These are phyloP conservation scores for Coecobrya sp. DNA, from an alignment of 2,888 invertebrate species.

Conservation along the genomic window DNA sequence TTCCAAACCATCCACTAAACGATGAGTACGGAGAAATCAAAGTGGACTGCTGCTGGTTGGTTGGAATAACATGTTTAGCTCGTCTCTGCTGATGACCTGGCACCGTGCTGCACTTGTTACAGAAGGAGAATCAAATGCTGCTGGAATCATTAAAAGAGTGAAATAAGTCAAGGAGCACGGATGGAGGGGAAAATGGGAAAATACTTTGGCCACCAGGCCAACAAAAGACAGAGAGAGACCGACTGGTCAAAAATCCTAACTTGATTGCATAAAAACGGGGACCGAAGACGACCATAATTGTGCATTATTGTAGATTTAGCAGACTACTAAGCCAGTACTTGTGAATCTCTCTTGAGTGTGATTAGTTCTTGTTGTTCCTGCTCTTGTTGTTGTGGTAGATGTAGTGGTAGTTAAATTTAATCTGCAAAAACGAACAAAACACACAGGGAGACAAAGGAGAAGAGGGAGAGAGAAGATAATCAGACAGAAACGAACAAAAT, in stretches of 20 bases:
- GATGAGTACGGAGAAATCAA: slow-evolving; percentile 55
- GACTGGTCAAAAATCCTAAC: slow-evolving; percentile 21
- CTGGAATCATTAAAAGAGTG: slow-evolving; percentile 53
- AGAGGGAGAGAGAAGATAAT: not conserved
- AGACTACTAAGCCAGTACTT: slow-evolving; percentile 55
- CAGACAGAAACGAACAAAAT: too few species aligned
- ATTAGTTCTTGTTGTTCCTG: slow-evolving; percentile 83
- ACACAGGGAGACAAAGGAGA: slow-evolving; percentile 43
- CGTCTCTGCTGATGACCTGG: slow-evolving; percentile 38
- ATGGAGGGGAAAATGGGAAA: slow-evolving; percentile 11
- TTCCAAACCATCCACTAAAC: slow-evolving; percentile 60
- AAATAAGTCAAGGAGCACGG: slow-evolving; percentile 64
- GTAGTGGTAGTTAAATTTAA: slow-evolving; percentile 85
- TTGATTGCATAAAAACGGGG: slow-evolving; percentile 58
- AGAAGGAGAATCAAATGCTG: slow-evolving; percentile 33
- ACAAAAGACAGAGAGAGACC: slow-evolving; percentile 1
- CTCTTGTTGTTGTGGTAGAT: slow-evolving; percentile 78
- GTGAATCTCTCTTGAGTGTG: slow-evolving; percentile 84
- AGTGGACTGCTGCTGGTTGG: slow-evolving; percentile 34
- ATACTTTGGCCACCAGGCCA: slow-evolving; percentile 24
- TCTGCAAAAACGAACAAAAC: slow-evolving; percentile 76
- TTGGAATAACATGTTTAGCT: not conserved
- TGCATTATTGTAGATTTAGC: slow-evolving; percentile 83
- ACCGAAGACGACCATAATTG: slow-evolving; percentile 82
- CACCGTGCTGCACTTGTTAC: slow-evolving; percentile 32